phyloP scores from a whole-genome alignment of 1,140 invertebrate species.

The Drosophila biarmipes region DNA sequence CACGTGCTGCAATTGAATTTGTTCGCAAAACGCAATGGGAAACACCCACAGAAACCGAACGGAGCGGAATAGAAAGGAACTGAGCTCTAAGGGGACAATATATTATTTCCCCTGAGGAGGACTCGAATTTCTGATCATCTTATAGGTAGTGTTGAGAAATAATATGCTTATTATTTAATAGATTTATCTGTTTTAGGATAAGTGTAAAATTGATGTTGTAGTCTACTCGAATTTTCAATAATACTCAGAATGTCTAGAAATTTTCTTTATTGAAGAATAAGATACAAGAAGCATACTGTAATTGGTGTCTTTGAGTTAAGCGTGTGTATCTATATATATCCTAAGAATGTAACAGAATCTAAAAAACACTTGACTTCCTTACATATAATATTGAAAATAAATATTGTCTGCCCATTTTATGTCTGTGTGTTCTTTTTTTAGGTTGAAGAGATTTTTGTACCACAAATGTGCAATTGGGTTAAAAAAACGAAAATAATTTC shows the following conservation, averaged over 20 bases:
- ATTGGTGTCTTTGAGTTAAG: too few species aligned
- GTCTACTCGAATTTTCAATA: too few species aligned
- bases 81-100: slow-evolving; percentile 15
- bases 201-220: too few species aligned
- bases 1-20: slow-evolving; percentile 80
- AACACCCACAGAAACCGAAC: slow-evolving; percentile 62
- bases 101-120: slow-evolving; percentile 12
- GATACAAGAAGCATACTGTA: too few species aligned
- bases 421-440: neutral
- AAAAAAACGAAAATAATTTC: neutral
- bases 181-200: neutral
- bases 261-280: too few species aligned
- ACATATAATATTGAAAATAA: too few species aligned
- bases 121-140: slow-evolving; percentile 37
- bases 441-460: neutral
- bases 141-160: slow-evolving; percentile 1
- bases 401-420: neutral
- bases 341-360: too few species aligned
- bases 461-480: neutral
- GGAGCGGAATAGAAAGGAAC: slow-evolving; percentile 8
- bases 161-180: neutral
- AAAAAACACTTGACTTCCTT: too few species aligned
- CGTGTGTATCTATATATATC: too few species aligned
- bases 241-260: too few species aligned
- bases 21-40: slow-evolving; percentile 79